Base-by-base conservation (phyloP, 2,113 vertebrate genomes). In the Columba livia region DNA sequence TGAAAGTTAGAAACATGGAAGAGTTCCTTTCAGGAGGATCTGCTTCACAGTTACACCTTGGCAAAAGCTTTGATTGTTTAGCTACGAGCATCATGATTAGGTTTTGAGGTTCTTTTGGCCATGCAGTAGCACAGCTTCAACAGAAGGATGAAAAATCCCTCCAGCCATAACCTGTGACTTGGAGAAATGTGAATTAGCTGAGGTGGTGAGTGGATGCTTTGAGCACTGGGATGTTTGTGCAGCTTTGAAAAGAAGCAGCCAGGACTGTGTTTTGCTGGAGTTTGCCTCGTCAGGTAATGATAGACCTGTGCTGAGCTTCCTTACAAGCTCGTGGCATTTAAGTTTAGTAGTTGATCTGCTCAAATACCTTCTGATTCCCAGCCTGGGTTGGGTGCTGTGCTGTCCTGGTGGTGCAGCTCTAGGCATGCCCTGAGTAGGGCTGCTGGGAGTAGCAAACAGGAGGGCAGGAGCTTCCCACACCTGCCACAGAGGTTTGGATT, bases 121-220 rank as follows among this genome's bases (percentile, higher is more conserved):
- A 1, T 21, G 26, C 15, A 20, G 34, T 50, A 21, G 26, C 32
- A 44, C 9, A 62, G 11, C 56, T 65, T 70, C 36, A 58, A 10
- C 11, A 50, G 42, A 69, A 92, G 24, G 50, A n/a, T 42, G 10
- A 36, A 29, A 62, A 74, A 42, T 36, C 34, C 23, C 40, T 62
- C 18, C 7, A 56, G 34, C 25, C 0, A 0, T 47, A 34, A 47
- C 38, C n/a, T 21, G 20, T 50, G 48, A 36, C 40, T 26, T 56
- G 29, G 38, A 20, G 38, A 67, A 40, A 7, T 7, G 19, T 25
- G n/a, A 38, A 9, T 2, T 56, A 50, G 32, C 51, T 26, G 75
- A 85, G 54, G 17, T 31, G 61, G 40, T 74, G 48, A 62, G 47
- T 0, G 0, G 42, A 36, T 11, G n/a, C 54, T 24, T 0, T 9